Evolutionary conservation across 2,888 invertebrate genomes (phyloP), one percentile per base, ranked within the genome.

Genomic region (Diarsia rubi): DNA sequence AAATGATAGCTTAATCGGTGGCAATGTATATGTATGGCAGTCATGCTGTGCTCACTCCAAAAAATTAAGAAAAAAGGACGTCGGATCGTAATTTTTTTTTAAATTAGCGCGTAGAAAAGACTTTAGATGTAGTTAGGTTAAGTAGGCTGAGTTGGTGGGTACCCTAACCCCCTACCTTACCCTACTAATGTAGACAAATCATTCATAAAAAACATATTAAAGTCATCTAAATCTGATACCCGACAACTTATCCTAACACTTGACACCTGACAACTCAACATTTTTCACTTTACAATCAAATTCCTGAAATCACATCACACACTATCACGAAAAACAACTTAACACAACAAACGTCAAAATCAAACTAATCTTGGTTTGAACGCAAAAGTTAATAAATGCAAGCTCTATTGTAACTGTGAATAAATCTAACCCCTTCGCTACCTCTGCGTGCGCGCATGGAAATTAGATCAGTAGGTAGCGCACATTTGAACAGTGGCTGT

Each of bases 401-500:
- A 90, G 88, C 90, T 88, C 91, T 88, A 93, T 95, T 93, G 94
- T 93, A 92, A 94, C 93, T 94, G 91, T 93, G 94, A 95, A 96
- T 94, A 94, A 95, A 93, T 90, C 90, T 93, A 95, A 95, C 95
- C 96, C 95, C 93, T 95, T 94, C 92, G 88, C 79, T 93, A 90
- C 92, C 90, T 92, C 91, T 90, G 93, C 96, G 95, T 91, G 87
- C 82, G 90, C 96, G 96, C 96, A 96, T 96, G 96, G 96, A 96
- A 96, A 96, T 96, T 96, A 96, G 96, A 96, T 96, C 96, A 96
- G 95, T 96, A 95, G 95, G 95, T 95, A 96, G 95, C 93, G 86
- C 86, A 83, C 83, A 86, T 79, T 81, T 74, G 52, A 68, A 75
- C 82, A 82, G 84, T 21, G 95, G 78, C 75, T 90, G 90, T 92